Percentiles rank a stretch among this genome's conserved stretches.
phyloP scores from a whole-genome alignment of 1,140 invertebrate genomes.

The Papilio aristodemus region DNA sequence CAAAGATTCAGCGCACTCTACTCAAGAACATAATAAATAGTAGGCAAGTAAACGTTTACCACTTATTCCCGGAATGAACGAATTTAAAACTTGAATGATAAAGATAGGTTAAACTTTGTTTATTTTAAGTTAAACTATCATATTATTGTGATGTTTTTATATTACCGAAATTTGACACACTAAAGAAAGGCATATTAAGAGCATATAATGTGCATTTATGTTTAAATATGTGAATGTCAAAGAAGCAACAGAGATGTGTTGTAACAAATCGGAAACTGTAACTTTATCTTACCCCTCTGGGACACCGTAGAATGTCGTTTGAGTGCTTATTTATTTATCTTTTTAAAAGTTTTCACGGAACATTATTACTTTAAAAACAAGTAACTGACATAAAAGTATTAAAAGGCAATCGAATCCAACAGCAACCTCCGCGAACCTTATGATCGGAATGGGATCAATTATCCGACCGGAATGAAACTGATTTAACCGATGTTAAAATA shows the following conservation, averaged over 20 bases:
- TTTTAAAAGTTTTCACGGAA: too few species aligned
- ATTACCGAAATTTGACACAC: too few species aligned
- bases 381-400: not conserved
- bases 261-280: too few species aligned
- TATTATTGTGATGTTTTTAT: too few species aligned
- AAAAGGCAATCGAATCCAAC: not conserved
- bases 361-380: too few species aligned
- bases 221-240: too few species aligned
- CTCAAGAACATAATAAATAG: conserved; percentile 29
- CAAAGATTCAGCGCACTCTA: conserved; percentile 26
- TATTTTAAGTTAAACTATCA: not conserved
- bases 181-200: too few species aligned
- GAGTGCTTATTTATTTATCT: too few species aligned
- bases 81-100: conserved; percentile 3
- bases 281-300: too few species aligned
- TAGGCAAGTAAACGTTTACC: not conserved
- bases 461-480: not conserved
- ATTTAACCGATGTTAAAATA: conserved; percentile 14
- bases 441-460: not conserved
- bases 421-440: not conserved
- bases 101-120: not conserved
- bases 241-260: too few species aligned
- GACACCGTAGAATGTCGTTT: too few species aligned
- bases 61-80: not conserved
- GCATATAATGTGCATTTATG: too few species aligned